Base-by-base conservation (phyloP, 2,888 invertebrate genomes). In the Chrysolina americana region DNA sequence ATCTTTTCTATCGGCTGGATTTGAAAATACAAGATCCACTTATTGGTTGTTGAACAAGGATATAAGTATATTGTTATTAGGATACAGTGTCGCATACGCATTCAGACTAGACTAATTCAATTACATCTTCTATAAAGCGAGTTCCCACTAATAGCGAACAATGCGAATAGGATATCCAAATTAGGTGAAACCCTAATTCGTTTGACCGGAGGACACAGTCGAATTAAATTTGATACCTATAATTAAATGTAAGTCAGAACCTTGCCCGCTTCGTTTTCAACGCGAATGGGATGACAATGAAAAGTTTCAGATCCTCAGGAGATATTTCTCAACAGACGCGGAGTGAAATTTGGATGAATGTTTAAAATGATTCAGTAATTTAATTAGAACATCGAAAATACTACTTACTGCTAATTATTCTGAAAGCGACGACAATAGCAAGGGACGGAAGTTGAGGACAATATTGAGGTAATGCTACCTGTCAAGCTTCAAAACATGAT, bases 171-270 rank as follows among this genome's bases (percentile, higher is more conserved):
- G 23, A 59, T 59, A 11, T 28, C 23, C 28, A 59, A 59, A 59
- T 59, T 28, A 28, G 28, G 59, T n/a, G 28, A 9, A n/a, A 59
- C 21, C 59, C 59, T 28, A 59, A 59, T 59, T 59, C n/a, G 23
- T 59, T 28, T 13, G 11, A 23, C 28, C 13, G 13, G 23, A 59
- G 23, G 56, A 59, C 56, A 23, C 59, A 59, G 59, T 28, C 23
- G n/a, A 28, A 59, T 59, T 23, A 15, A 28, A 28, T 59, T 59
- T 59, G 23, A 59, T 59, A 59, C 23, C 28, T 59, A 59, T 23
- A 59, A 59, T 59, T 59, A 17, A 59, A 59, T 59, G 21, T 15
- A 13, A 59, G 23, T 28, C 21, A 28, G 28, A 13, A 59, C 59
- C 23, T 59, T 28, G 28, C 1, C 13, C 23, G 28, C n/a, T 15